Evolutionary conservation across 2,113 vertebrate genomes (phyloP), one percentile per base, ranked within the genome.

Genomic region (Cephalopholis sonnerati): DNA sequence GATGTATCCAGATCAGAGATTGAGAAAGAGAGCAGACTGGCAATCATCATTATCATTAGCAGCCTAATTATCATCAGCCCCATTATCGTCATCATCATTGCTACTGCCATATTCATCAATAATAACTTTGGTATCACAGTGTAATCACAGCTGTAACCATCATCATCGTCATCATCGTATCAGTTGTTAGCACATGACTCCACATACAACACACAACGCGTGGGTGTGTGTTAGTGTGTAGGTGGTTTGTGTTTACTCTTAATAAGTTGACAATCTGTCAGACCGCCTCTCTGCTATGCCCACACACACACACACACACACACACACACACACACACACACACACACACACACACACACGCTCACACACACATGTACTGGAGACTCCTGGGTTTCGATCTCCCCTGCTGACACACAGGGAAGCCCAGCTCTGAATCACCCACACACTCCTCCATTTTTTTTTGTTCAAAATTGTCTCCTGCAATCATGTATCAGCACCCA

Each of bases 1-100:
- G 32, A 72, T 71, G 16, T n/a, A 55, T 63, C 32, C 17, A 70
- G 15, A 75, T 57, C 10, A 73, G 32, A 72, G 16, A 66, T 25
- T 11, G 27, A 24, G n/a, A 53, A 53, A 69, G 48, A 75, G 27
- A 74, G 62, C 61, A 61, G 70, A 36, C 68, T 67, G 61, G 55
- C 27, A 80, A 81, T 77, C 66, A 73, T 82, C 36, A 81, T 82
- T 79, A 78, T 85, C 77, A 77, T 91, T 84, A 89, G 53, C 7
- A 2, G 20, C 9, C 44, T 54, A 51, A 87, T 89, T 73, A 79
- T 84, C 61, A 77, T 57, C 64, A 58, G 24, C 32, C 32, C 72
- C 76, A 65, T 84, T 29, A 39, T 86, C 61, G 24, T 61, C 1
- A 1, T 22, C 16, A 71, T 75, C n/a, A 74, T 75, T 68, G 39